These are phyloP conservation scores for Tympanoctomys barrerae DNA, from an alignment of 2,797 vertebrate species.

Conservation along the genomic window DNA sequence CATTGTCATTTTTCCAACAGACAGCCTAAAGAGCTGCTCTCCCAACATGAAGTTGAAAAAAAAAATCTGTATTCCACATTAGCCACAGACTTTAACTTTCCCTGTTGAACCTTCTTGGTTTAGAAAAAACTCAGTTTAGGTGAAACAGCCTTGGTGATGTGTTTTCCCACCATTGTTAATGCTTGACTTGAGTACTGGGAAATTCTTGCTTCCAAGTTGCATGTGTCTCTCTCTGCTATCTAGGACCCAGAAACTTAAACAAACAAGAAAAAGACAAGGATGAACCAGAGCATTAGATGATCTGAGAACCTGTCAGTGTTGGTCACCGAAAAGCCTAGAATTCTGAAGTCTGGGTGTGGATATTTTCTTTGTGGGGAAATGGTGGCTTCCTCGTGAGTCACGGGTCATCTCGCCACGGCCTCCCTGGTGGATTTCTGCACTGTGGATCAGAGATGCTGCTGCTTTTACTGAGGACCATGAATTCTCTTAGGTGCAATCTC, in stretches of 20 bases:
- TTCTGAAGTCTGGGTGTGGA: neutral
- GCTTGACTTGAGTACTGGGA: slow-evolving; percentile 7
- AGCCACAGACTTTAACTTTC: slow-evolving; percentile 78
- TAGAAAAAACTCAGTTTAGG: slow-evolving; percentile 52
- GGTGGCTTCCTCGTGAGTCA: neutral
- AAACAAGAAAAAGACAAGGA: slow-evolving; percentile 7
- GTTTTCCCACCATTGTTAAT: slow-evolving; percentile 41
- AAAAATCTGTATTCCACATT: slow-evolving; percentile 70
- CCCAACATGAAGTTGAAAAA: slow-evolving; percentile 21
- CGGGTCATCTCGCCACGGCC: neutral
- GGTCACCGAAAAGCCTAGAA: neutral
- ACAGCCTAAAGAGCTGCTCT: slow-evolving; percentile 51
- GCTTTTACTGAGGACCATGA: neutral
- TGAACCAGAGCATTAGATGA: neutral
- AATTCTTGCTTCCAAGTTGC: neutral
- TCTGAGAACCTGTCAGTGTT: neutral
- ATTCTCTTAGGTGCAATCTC: neutral
- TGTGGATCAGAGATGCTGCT: neutral
- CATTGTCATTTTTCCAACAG: slow-evolving; percentile 72
- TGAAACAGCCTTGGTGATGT: neutral
- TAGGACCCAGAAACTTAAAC: neutral
- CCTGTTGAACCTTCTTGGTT: slow-evolving; percentile 28
- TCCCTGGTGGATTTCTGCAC: neutral
- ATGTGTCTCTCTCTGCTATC: slow-evolving; percentile 4
- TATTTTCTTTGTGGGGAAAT: neutral